phyloP scores from a whole-genome alignment of 2,797 vertebrate genomes.

The Pseudomugil gertrudae region DNA sequence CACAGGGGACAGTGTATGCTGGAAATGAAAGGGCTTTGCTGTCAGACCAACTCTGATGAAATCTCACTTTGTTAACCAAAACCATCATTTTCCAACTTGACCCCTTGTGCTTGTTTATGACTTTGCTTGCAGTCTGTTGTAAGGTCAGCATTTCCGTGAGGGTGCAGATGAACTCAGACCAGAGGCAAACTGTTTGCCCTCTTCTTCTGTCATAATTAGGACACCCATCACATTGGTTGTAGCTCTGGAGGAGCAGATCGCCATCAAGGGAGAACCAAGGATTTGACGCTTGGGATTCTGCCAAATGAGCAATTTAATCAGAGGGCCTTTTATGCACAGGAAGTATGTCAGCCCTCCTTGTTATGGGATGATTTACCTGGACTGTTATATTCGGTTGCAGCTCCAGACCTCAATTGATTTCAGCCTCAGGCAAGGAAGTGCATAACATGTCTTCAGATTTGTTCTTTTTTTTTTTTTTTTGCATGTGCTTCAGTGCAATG shows the following conservation, averaged over 20 bases:
- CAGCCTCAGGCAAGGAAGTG: conserved; percentile 42
- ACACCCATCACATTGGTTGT: conserved; percentile 44
- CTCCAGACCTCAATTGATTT: conserved; percentile 57
- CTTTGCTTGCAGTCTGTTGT: conserved; percentile 26
- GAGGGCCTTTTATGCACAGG: conserved; percentile 69
- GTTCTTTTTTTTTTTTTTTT: conserved; percentile 40
- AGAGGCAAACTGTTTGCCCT: conserved; percentile 25
- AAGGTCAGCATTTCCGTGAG: conserved; percentile 21
- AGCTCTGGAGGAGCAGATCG: conserved; percentile 61
- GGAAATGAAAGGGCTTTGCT: conserved; percentile 1
- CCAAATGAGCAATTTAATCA: conserved; percentile 83
- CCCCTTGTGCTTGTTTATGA: background rate
- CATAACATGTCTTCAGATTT: conserved; percentile 43
- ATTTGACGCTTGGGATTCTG: conserved; percentile 70
- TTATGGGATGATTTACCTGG: conserved; percentile 72
- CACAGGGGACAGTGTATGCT: background rate
- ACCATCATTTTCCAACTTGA: conserved; percentile 4
- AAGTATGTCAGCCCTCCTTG: conserved; percentile 70
- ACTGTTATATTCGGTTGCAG: conserved; percentile 53
- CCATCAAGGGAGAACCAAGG: conserved; percentile 58
- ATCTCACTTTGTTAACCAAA: conserved; percentile 1
- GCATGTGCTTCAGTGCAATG: conserved; percentile 1
- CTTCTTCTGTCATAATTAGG: conserved; percentile 53
- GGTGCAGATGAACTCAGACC: conserved; percentile 18
- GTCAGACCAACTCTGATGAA: background rate